Conservation (phyloP, 1,140 invertebrate species). For the Drosophila grimshawi region DNA sequence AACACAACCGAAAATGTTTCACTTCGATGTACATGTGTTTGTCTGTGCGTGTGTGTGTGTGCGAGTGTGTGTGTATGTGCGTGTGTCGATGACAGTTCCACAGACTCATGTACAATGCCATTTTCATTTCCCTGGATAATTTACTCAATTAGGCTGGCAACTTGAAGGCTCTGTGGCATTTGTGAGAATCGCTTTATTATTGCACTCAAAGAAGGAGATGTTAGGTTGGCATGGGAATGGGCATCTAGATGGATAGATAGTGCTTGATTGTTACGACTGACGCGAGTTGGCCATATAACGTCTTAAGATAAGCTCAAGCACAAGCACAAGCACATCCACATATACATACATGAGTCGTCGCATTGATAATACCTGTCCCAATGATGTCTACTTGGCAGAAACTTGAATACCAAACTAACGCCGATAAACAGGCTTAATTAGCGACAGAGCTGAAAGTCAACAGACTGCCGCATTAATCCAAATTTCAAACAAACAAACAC, state of each 20-base stretch:
- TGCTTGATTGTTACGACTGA: constrained; percentile 9
- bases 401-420: constrained; percentile 74
- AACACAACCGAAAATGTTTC: constrained; percentile 30
- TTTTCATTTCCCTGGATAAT: constrained; percentile 78
- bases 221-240: constrained; percentile 2
- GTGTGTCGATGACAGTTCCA: constrained; percentile 29
- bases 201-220: constrained; percentile 57
- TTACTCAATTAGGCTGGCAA: constrained; percentile 76
- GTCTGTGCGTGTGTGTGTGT: constrained; percentile 6
- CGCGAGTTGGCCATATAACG: background rate
- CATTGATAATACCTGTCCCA: constrained; percentile 14
- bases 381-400: constrained; percentile 38
- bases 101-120: constrained; percentile 58
- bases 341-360: constrained; percentile 22
- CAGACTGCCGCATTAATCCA: constrained; percentile 73
- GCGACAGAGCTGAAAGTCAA: constrained; percentile 77
- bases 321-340: no score
- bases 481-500: constrained; percentile 41
- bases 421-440: constrained; percentile 82
- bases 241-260: constrained; percentile 1
- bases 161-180: constrained; percentile 80
- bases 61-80: constrained; percentile 1
- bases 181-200: constrained; percentile 77
- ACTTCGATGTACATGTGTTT: background rate
- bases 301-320: no score